Evolutionary conservation across 2,888 invertebrate species (phyloP).

Genomic region (Tuberolachnus salignus): DNA sequence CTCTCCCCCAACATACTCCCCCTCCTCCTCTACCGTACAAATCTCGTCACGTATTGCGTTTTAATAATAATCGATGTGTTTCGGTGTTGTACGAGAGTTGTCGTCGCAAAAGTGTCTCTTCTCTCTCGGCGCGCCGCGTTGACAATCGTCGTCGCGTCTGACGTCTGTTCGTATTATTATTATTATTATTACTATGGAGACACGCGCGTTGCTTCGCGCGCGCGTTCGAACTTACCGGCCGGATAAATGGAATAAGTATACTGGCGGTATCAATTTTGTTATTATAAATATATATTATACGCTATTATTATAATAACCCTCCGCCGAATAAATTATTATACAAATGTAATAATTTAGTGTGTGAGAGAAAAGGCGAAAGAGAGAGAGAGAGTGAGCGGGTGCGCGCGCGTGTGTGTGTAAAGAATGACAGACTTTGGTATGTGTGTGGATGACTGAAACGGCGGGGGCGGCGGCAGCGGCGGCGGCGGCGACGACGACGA

Average conservation of each 20-base stretch:
- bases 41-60: conserved; percentile 47
- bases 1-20: no score
- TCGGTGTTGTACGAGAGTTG: not conserved
- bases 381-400: not conserved
- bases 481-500: conserved; percentile 47
- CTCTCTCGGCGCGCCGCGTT: not conserved
- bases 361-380: not conserved
- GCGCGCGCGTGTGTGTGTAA: not conserved
- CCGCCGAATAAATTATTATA: no score
- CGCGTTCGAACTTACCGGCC: no score
- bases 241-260: no score
- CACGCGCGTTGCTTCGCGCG: no score
- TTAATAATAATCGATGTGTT: conserved; percentile 44
- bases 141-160: not conserved
- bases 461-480: conserved; percentile 41
- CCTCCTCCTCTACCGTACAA: not conserved
- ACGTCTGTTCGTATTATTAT: not conserved
- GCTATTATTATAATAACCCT: no score
- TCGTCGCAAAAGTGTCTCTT: conserved; percentile 15
- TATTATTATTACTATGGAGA: conserved; percentile 14
- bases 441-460: conserved; percentile 53
- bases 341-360: not conserved
- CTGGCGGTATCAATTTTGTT: no score
- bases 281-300: no score
- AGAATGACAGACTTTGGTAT: conserved; percentile 55